phyloP scores from a whole-genome alignment of 2,113 vertebrate species.

The Otocyon megalotis region DNA sequence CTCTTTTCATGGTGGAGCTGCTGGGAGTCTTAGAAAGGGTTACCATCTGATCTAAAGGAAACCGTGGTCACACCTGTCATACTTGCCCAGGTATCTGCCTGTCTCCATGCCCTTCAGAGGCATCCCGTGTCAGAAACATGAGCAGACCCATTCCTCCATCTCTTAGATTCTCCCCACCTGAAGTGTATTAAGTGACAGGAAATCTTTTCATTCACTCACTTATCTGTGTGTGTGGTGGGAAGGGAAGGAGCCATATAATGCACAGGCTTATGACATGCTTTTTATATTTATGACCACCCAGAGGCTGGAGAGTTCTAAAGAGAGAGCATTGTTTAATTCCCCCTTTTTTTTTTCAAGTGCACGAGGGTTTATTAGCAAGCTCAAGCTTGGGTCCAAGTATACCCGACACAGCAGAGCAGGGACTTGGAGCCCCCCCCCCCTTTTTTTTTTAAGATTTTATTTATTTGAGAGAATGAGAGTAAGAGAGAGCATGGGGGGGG shows the following conservation, averaged over 20 bases:
- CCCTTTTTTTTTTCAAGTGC: no score
- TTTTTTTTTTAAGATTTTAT: no score
- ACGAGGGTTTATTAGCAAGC: no score
- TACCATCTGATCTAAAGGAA: not conserved
- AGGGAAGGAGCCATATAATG: not conserved
- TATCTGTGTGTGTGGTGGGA: not conserved
- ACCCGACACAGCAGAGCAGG: no score
- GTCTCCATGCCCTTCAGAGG: not conserved
- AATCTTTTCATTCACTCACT: constrained; percentile 30
- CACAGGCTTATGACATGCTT: not conserved
- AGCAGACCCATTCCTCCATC: not conserved
- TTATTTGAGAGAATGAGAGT: no score
- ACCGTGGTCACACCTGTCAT: not conserved
- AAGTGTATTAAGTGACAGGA: constrained; percentile 44
- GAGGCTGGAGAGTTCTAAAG: not conserved
- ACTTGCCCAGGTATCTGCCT: not conserved
- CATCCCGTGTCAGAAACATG: not conserved
- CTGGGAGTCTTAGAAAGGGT: not conserved
- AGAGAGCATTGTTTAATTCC: not conserved
- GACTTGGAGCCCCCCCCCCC: no score
- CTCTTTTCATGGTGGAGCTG: not conserved
- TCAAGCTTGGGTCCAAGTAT: no score
- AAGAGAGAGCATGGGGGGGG: no score
- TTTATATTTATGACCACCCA: not conserved
- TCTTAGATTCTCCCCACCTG: not conserved